Conservation (phyloP, 2,113 vertebrate species). For the Microtus montanus region DNA sequence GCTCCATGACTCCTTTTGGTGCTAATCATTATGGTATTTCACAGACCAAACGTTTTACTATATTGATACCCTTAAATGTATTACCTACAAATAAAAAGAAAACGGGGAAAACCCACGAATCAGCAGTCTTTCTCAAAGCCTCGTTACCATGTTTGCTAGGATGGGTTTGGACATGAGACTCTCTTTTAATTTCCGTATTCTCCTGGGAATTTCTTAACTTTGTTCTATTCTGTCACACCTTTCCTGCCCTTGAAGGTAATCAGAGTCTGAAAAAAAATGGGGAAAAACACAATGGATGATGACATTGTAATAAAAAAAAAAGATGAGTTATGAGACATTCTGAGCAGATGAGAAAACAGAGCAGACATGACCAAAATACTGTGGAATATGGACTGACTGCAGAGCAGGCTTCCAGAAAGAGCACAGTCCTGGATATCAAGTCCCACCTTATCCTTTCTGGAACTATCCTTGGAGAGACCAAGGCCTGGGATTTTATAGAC, state of each 20-base stretch:
- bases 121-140: slow-evolving; percentile 75
- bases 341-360: slow-evolving; percentile 38
- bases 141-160: slow-evolving; percentile 80
- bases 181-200: slow-evolving; percentile 68
- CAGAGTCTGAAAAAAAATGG: slow-evolving; percentile 11
- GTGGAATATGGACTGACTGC: slow-evolving; percentile 10
- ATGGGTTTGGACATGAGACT: slow-evolving; percentile 68
- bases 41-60: slow-evolving; percentile 80
- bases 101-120: slow-evolving; percentile 74
- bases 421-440: slow-evolving; percentile 52
- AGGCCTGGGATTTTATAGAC: slow-evolving; percentile 59
- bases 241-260: slow-evolving; percentile 46
- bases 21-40: slow-evolving; percentile 81
- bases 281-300: slow-evolving; percentile 38
- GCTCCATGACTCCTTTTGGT: slow-evolving; percentile 82
- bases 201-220: slow-evolving; percentile 67
- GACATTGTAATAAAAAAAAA: slow-evolving; percentile 53
- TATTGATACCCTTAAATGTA: slow-evolving; percentile 80
- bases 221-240: slow-evolving; percentile 22
- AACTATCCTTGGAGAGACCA: slow-evolving; percentile 61
- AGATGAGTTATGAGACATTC: slow-evolving; percentile 41
- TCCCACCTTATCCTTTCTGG: slow-evolving; percentile 42
- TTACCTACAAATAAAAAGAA: slow-evolving; percentile 77
- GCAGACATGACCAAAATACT: slow-evolving; percentile 66
- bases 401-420: slow-evolving; percentile 45